Base-by-base conservation (phyloP, 2,113 vertebrate species). In the Peromyscus leucopus region DNA sequence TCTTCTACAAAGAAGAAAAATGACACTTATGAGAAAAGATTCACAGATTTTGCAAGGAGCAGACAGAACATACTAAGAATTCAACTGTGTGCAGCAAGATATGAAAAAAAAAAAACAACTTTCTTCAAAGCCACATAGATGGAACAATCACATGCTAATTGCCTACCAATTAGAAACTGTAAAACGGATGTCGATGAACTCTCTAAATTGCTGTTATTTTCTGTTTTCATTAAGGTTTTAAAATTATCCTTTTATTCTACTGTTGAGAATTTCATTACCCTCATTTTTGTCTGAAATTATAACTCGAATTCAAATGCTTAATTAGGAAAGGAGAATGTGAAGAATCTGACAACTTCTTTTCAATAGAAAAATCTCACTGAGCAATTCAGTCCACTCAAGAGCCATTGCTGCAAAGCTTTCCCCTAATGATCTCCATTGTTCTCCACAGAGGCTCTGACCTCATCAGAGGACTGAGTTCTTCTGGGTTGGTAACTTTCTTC, bases 141-240 rank as follows among this genome's bases (percentile, higher is more conserved):
- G 42, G 65, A 17, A 98, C 92, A 96, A 97, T 92, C 85, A 67
- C 79, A 84, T 94, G n/a, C 79, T 97, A 98, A 98, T 97, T 98
- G 69, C 57, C 51, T 84, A 65, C 78, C 89, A 95, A 88, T 94
- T 98, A 95, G 61, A 93, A 97, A 94, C 48, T 93, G 72, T 91
- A 95, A 95, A 93, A 94, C 33, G n/a, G 39, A 93, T 96, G 86
- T 93, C 90, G 96, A 63, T 33, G 87, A 97, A 63, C 80, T 96
- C 75, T 26, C 46, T 51, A 96, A 97, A 96, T 97, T 97, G 95
- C 96, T 95, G 82, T 97, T 98, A 97, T 97, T 97, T 97, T 96
- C 88, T 98, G 59, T 98, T 97, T 97, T 96, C 94, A 93, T 94
- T 93, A 91, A 84, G 33, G 57, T 94, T 98, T 98, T 96, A 82